phyloP scores from a whole-genome alignment of 2,113 vertebrate genomes.

The Saguinus midas region DNA sequence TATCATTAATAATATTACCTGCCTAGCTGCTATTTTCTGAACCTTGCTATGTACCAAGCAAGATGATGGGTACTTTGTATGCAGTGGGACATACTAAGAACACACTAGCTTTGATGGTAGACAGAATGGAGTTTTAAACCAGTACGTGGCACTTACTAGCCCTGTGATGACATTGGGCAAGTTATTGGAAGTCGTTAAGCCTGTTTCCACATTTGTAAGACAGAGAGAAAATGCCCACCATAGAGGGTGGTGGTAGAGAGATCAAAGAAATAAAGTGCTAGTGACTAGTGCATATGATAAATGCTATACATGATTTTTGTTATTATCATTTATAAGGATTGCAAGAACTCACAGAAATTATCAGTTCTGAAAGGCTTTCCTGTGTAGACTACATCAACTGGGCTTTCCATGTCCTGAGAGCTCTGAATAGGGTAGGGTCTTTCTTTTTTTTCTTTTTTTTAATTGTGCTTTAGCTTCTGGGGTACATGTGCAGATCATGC shows the following conservation, averaged over 20 bases:
- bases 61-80: not conserved
- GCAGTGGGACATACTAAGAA: not conserved
- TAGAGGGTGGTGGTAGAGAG: not conserved
- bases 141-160: not conserved
- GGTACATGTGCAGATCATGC: too few relatives aligned
- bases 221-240: not conserved
- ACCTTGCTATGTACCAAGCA: not conserved
- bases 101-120: not conserved
- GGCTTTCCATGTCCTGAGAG: not conserved
- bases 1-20: not conserved
- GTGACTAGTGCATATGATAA: not conserved
- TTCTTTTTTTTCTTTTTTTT: too few relatives aligned
- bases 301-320: not conserved
- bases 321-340: not conserved
- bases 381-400: not conserved
- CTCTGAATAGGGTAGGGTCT: too few relatives aligned
- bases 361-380: not conserved
- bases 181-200: not conserved
- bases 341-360: not conserved
- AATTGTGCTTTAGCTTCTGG: too few relatives aligned
- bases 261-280: not conserved
- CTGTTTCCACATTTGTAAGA: not conserved
- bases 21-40: not conserved
- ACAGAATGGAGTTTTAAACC: constrained; percentile 21
- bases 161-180: not conserved